Conservation (phyloP, 2,888 invertebrate genomes). For the Brachycybe producta region DNA sequence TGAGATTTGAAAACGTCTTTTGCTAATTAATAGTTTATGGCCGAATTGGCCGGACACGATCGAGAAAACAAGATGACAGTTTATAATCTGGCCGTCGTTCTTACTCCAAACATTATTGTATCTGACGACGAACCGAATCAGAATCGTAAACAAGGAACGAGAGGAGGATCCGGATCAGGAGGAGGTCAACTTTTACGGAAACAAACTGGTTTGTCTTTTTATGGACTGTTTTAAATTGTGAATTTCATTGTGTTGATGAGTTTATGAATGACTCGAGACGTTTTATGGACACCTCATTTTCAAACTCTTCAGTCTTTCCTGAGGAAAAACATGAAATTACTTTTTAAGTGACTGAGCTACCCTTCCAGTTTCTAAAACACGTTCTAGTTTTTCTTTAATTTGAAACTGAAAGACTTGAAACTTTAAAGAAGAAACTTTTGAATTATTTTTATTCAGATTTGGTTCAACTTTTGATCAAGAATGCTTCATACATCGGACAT, state of each 20-base stretch:
- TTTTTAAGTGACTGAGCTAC: too few species aligned
- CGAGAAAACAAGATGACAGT: conserved; percentile 68
- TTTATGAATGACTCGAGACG: too few species aligned
- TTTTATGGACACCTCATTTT: too few species aligned
- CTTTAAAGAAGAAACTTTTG: too few species aligned
- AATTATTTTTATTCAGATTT: too few species aligned
- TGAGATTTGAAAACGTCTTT: not conserved
- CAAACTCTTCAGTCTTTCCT: too few species aligned
- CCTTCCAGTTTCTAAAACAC: too few species aligned
- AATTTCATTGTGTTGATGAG: conserved; percentile 13
- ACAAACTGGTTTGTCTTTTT: conserved; percentile 27
- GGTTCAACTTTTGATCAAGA: conserved; percentile 58
- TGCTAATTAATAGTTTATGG: conserved; percentile 46
- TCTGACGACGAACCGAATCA: conserved; percentile 42
- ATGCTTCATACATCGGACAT: conserved; percentile 58
- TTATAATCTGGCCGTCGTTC: conserved; percentile 68
- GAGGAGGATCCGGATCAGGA: not conserved
- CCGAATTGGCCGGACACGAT: conserved; percentile 52
- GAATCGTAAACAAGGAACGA: conserved; percentile 27
- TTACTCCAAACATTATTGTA: conserved; percentile 78
- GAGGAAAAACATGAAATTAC: too few species aligned
- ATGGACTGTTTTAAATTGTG: too few species aligned
- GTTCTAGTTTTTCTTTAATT: too few species aligned
- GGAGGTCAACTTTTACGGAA: conserved; percentile 29
- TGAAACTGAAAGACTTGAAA: too few species aligned